Conservation (phyloP, 1,140 invertebrate genomes). For the Drosophila carrolli region DNA sequence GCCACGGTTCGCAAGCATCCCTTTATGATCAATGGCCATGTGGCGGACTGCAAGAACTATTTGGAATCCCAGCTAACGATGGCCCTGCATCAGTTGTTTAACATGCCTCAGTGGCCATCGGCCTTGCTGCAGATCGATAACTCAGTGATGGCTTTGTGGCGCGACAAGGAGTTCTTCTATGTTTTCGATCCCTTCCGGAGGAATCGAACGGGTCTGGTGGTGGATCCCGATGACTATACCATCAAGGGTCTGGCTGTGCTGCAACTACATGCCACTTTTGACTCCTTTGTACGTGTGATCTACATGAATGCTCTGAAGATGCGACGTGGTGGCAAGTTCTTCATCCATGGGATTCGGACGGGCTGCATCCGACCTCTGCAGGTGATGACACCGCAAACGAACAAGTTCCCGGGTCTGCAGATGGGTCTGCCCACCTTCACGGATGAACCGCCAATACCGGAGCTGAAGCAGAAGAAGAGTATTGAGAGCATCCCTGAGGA, state of each 20-base stretch:
- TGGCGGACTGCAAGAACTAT: conserved; percentile 70
- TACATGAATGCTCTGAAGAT: conserved; percentile 75
- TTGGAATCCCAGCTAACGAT: conserved; percentile 79
- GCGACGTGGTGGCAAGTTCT: conserved; percentile 81
- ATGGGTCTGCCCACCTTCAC: conserved; percentile 66
- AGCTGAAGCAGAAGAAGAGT: conserved; percentile 67
- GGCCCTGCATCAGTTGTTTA: conserved; percentile 77
- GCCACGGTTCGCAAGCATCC: conserved; percentile 71
- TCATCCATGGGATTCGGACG: conserved; percentile 71
- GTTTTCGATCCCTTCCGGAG: conserved; percentile 85
- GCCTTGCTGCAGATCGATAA: conserved; percentile 84
- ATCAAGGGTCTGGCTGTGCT: conserved; percentile 71
- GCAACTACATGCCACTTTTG: conserved; percentile 76
- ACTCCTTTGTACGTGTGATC: conserved; percentile 69
- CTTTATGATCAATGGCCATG: conserved; percentile 73
- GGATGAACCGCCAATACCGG: conserved; percentile 40
- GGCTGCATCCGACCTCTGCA: conserved; percentile 73
- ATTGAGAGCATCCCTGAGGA: conserved; percentile 74
- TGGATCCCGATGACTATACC: conserved; percentile 76
- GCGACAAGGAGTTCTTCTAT: conserved; percentile 85
- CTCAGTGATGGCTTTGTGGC: conserved; percentile 84
- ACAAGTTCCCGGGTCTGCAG: conserved; percentile 63
- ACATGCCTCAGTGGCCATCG: conserved; percentile 79
- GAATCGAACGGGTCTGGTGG: conserved; percentile 64
- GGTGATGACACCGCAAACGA: conserved; percentile 53